A percentile compares a stretch with the other conserved stretches of the same genome.
These are phyloP conservation scores for Drosophila koepferae DNA, from an alignment of 2,888 invertebrate species.

Conservation along the genomic window DNA sequence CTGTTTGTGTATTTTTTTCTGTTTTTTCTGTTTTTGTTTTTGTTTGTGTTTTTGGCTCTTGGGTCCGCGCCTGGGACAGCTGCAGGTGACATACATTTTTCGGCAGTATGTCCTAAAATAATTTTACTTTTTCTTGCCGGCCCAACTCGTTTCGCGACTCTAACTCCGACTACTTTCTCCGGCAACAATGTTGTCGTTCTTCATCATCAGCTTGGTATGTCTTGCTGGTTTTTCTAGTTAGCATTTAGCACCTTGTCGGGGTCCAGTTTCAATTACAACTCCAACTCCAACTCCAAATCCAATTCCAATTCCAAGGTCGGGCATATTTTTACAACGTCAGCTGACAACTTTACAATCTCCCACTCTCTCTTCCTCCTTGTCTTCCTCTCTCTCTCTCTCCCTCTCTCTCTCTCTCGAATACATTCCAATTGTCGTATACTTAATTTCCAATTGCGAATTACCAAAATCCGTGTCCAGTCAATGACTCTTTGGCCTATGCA, in stretches of 20 bases:
- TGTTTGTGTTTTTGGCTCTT: slow-evolving; percentile 3
- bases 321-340: slow-evolving; percentile 33
- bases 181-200: slow-evolving; percentile 33
- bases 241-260: slow-evolving; percentile 59
- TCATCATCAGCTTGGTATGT: slow-evolving; percentile 29
- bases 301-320: slow-evolving; percentile 63
- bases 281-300: slow-evolving; percentile 46
- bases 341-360: slow-evolving; percentile 13
- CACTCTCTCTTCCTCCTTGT: background rate
- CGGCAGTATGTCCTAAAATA: slow-evolving; percentile 71
- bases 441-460: slow-evolving; percentile 12
- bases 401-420: background rate
- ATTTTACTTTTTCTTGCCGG: slow-evolving; percentile 71
- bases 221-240: slow-evolving; percentile 63
- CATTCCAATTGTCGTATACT: background rate
- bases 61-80: slow-evolving; percentile 41
- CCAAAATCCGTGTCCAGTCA: slow-evolving; percentile 43
- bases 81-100: slow-evolving; percentile 76
- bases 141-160: slow-evolving; percentile 62
- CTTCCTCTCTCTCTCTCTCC: background rate
- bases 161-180: slow-evolving; percentile 63
- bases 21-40: slow-evolving; percentile 30
- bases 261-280: slow-evolving; percentile 49
- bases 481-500: slow-evolving; percentile 40
- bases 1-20: slow-evolving; percentile 8